These are phyloP conservation scores for Chelonia mydas DNA, from an alignment of 2,797 vertebrate species.

Conservation along the genomic window DNA sequence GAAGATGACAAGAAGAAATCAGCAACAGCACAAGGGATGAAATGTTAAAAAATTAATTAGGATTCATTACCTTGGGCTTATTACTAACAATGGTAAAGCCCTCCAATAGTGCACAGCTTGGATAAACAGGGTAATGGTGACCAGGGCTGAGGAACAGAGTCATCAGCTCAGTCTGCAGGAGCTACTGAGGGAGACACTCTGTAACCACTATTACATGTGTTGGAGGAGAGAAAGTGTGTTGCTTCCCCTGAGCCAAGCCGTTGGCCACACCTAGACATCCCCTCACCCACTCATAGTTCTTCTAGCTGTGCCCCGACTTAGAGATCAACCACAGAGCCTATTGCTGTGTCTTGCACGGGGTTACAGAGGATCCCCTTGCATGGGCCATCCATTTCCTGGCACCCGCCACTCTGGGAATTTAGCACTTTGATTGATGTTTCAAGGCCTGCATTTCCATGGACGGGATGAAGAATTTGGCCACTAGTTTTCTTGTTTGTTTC, in stretches of 20 bases:
- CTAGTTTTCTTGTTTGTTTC: neutral
- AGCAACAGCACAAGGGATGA: neutral
- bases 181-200: neutral
- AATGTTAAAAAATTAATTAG: neutral
- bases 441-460: neutral
- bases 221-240: neutral
- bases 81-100: neutral
- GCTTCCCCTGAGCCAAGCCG: neutral
- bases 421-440: neutral
- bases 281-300: neutral
- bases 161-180: too few species aligned
- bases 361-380: too few species aligned
- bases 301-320: neutral
- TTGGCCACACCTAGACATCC: neutral
- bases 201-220: neutral
- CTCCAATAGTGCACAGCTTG: neutral
- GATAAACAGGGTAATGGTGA: neutral
- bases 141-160: neutral
- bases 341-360: neutral
- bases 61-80: neutral
- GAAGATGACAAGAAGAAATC: neutral
- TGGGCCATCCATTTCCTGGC: neutral
- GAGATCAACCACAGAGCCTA: neutral
- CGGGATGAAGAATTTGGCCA: neutral
- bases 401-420: too few species aligned